Evolutionary conservation across 2,888 invertebrate genomes (phyloP).

Genomic region (Lordiphosa andalusiaca): DNA sequence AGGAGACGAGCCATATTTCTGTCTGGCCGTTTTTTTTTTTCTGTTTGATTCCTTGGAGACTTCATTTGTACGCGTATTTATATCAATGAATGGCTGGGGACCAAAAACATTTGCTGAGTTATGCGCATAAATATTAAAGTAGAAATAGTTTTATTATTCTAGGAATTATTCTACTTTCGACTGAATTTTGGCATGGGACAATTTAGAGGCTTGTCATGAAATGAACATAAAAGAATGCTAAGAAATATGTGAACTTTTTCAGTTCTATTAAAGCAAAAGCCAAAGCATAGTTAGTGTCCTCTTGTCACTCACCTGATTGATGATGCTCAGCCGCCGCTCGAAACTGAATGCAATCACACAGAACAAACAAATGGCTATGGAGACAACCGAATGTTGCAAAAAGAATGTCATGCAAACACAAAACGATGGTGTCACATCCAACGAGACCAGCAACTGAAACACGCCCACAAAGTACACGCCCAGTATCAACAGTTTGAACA

Average conservation of each 20-base stretch:
- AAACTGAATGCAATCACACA: conserved; percentile 77
- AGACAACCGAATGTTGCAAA: conserved; percentile 76
- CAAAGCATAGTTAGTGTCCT: conserved; percentile 1
- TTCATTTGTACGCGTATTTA: background rate
- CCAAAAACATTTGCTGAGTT: background rate
- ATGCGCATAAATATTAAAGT: conserved; percentile 14
- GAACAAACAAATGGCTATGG: conserved; percentile 77
- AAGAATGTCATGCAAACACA: conserved; percentile 77
- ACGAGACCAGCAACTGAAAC: conserved; percentile 69
- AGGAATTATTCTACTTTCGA: conserved; percentile 27
- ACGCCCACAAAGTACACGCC: conserved; percentile 76
- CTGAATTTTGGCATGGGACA: no score
- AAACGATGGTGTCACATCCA: conserved; percentile 72
- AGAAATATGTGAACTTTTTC: no score
- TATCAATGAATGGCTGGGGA: conserved; percentile 12
- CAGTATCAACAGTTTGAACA: conserved; percentile 69
- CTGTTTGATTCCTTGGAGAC: background rate
- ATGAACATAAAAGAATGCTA: no score
- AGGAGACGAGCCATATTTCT: conserved; percentile 5
- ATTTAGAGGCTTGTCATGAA: no score
- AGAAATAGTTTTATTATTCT: no score
- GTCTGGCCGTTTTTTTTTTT: conserved; percentile 2
- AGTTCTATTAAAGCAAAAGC: no score
- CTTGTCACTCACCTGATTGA: conserved; percentile 76
- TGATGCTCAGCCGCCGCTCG: conserved; percentile 74